Evolutionary conservation across 2,113 vertebrate genomes (phyloP), one percentile per base, ranked within the genome.

Genomic region (Cariama cristata): DNA sequence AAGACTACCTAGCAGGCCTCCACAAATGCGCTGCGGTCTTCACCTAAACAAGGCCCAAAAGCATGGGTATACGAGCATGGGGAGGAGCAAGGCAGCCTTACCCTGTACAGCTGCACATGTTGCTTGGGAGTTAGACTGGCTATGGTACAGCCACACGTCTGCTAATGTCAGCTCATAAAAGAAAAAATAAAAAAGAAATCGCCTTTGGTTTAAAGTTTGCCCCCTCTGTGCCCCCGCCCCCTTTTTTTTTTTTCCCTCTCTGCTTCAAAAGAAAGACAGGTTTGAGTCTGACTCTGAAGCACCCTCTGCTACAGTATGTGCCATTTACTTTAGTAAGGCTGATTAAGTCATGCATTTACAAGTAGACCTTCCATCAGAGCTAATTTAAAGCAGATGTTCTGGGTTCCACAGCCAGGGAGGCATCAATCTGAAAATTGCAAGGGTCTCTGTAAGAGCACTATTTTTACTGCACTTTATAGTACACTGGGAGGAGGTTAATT

Each of bases 271-370:
- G 92, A 97, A 97, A 97, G 94, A 89, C 94, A 98, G 96, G 97
- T 97, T 96, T 98, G 96, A 97, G 92, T 92, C 96, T 94, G 96
- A 96, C 92, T 96, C 96, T 90, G 66, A 97, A 97, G 96, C 93
- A 95, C 95, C 95, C 97, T 96, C 95, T 96, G 84, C 94, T 97
- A 97, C 92, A 59, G 89, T 96, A 97, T 98, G 97, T 97, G 93
- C 97, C 98, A 98, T 98, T 98, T 97, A 97, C 97, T 98, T 98
- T 93, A 98, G 98, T 96, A 98, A 98, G 96, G 91, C 97, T 98
- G 98, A 98, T 98, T 98, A 98, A 98, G 98, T 98, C 98, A 97
- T 98, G 97, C 97, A 98, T 98, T 98, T 98, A 98, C 96, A 98
- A 98, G 97, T 97, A 98, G 98, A 97, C 97, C 97, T 98, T 98